These are phyloP conservation scores for Drosophila testacea DNA, from an alignment of 2,888 invertebrate genomes.

Conservation along the genomic window DNA sequence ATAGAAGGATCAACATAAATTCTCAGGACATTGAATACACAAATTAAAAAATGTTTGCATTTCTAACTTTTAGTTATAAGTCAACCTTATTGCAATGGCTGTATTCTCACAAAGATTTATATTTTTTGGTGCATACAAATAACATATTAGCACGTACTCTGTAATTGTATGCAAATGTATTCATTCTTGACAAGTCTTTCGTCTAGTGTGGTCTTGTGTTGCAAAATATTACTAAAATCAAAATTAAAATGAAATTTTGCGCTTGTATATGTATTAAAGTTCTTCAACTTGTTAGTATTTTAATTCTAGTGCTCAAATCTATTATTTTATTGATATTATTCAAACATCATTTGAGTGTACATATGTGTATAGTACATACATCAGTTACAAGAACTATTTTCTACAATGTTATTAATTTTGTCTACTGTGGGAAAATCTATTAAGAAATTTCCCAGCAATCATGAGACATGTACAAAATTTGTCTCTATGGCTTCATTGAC, in stretches of 20 bases:
- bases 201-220: neutral
- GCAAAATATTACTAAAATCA: neutral
- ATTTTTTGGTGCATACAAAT: neutral
- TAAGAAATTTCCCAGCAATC: neutral
- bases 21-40: neutral
- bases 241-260: conserved; percentile 54
- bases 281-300: conserved; percentile 60
- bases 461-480: neutral
- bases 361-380: neutral
- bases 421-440: neutral
- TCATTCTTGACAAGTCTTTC: neutral
- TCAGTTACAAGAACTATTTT: neutral
- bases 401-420: neutral
- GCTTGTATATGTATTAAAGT: conserved; percentile 57
- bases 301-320: too few relatives aligned
- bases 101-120: conserved; percentile 17
- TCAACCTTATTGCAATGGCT: neutral
- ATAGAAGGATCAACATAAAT: neutral
- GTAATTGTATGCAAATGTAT: conserved; percentile 1
- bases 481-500: neutral
- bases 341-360: neutral
- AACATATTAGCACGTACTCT: conserved; percentile 1
- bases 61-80: neutral
- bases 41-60: neutral
- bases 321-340: neutral